Base-by-base conservation (phyloP, 2,797 vertebrate species). In the Myripristis murdjan region DNA sequence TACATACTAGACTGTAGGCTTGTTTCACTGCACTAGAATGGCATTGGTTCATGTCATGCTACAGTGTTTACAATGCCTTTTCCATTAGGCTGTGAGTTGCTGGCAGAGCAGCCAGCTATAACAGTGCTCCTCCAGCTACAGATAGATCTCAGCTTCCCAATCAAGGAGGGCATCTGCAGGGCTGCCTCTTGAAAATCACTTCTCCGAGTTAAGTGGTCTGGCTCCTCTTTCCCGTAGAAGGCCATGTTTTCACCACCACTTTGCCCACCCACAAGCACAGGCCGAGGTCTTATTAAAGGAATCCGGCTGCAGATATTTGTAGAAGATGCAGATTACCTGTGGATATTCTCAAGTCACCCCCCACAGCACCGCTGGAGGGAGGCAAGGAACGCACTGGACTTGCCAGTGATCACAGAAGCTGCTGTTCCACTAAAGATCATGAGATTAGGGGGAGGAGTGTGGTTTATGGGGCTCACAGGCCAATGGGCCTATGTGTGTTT, bases 321-420 rank as follows among this genome's bases (percentile, higher is more conserved):
- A 54, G 68, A 67, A 84, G 85, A 86, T 79, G 75, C 2, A 78
- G 86, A 89, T 91, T 86, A 89, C 83, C 79, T 83, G 67, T 64
- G 70, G 71, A 80, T 85, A 89, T 84, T 87, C 82, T 70, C 49
- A 52, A 64, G 81, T 66, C 79, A 47, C 57, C 51, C 51, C 18
- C 56, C 44, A 35, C 63, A 83, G 76, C 58, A 5, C 81, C 72
- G 62, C 67, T 53, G 51, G 67, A 87, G 77, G 82, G 85, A 85
- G 75, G 83, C 83, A 85, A 89, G 90, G 78, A 70, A 64, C 24
- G 16, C 37, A 22, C 59, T 20, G 26, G 81, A 86, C 66, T 77
- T 83, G 85, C 86, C 83, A 89, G 57, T 72, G 86, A 93, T 91
- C 89, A 90, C 87, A 91, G 84, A 87, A 70, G 73, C 86, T 79